These are phyloP conservation scores for Cataglyphis albicans DNA, from an alignment of 2,888 invertebrate genomes.

Conservation along the genomic window DNA sequence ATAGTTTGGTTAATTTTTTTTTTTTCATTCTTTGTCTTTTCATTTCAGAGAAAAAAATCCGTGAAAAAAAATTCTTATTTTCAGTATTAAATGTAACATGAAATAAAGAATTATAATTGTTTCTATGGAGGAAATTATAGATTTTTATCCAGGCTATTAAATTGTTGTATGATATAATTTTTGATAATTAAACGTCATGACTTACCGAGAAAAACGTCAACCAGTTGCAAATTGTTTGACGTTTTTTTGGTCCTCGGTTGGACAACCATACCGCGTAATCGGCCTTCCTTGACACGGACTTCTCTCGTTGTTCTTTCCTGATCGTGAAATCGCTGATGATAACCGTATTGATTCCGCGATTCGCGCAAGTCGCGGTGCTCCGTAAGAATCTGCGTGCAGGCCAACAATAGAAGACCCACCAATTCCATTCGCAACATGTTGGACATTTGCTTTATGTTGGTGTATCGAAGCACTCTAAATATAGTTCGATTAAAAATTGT, in stretches of 20 bases:
- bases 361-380: constrained; percentile 80
- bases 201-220: constrained; percentile 91
- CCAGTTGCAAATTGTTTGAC: constrained; percentile 88
- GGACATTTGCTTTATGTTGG: constrained; percentile 66
- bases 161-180: background rate
- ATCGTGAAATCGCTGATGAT: constrained; percentile 74
- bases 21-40: background rate
- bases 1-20: background rate
- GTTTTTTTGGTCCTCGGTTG: constrained; percentile 89
- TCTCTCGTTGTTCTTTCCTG: constrained; percentile 86
- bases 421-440: constrained; percentile 82
- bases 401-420: constrained; percentile 80
- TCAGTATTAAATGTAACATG: too few relatives aligned
- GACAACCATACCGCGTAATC: constrained; percentile 90
- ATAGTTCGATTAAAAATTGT: background rate
- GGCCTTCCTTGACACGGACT: constrained; percentile 90
- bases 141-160: background rate
- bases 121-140: background rate
- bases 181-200: background rate
- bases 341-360: constrained; percentile 74
- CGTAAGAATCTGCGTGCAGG: constrained; percentile 82
- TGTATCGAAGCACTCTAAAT: background rate
- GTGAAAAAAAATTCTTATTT: background rate
- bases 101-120: too few relatives aligned
- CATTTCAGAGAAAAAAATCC: background rate